Percentiles rank a stretch among this genome's conserved stretches.
Conservation (phyloP, 2,888 invertebrate genomes). For the Microctonus brassicae region DNA sequence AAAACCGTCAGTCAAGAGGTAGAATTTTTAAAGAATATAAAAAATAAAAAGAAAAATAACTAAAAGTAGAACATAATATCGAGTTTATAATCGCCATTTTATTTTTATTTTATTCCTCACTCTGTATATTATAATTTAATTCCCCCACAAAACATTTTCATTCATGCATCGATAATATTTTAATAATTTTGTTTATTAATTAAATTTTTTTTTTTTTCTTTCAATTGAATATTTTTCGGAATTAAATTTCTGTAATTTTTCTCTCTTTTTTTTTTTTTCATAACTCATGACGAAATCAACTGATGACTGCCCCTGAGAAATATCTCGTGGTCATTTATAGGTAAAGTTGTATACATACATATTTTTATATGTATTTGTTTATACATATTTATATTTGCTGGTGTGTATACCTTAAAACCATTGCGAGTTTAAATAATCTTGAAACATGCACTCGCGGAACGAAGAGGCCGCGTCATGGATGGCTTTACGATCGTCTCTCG, state of each 20-base stretch:
- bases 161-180: no score
- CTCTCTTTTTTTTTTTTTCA: neutral
- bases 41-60: neutral
- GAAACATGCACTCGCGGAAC: conserved; percentile 64
- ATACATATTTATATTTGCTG: conserved; percentile 1
- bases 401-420: conserved; percentile 47
- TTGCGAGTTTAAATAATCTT: conserved; percentile 66
- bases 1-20: neutral
- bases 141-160: no score
- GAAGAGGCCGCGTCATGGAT: conserved; percentile 60
- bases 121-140: neutral
- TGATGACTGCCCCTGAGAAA: neutral
- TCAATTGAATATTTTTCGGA: neutral
- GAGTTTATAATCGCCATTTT: conserved; percentile 13
- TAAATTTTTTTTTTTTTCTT: neutral
- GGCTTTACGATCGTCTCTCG: conserved; percentile 68
- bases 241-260: neutral
- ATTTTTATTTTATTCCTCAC: neutral
- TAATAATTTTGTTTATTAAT: no score
- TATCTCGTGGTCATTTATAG: conserved; percentile 30
- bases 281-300: conserved; percentile 14
- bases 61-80: neutral
- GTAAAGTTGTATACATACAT: conserved; percentile 20
- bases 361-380: neutral
- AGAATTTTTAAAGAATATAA: conserved; percentile 1